Evolutionary conservation across 2,797 vertebrate genomes (phyloP).

Genomic region (Leucoraja ocellata): DNA sequence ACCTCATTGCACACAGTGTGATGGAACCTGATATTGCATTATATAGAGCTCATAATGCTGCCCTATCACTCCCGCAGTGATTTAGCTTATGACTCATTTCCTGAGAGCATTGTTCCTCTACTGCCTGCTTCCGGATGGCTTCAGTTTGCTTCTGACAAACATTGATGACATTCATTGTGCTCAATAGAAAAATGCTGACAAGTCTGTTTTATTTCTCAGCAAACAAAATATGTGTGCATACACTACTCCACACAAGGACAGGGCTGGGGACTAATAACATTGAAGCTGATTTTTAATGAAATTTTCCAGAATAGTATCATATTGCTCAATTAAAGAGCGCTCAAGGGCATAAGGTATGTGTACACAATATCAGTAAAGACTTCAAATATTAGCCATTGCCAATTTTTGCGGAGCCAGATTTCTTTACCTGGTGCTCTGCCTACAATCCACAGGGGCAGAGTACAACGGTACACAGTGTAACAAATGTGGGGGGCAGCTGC

Average conservation of each 20-base stretch:
- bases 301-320: background rate
- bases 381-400: background rate
- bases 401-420: background rate
- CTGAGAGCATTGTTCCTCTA: constrained; percentile 3
- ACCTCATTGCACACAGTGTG: background rate
- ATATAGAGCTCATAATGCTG: background rate
- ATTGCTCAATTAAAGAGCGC: background rate
- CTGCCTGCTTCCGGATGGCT: background rate
- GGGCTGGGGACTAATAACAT: background rate
- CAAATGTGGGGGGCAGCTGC: background rate
- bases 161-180: background rate
- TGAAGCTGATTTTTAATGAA: background rate
- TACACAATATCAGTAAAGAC: background rate
- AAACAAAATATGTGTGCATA: background rate
- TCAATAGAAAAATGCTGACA: background rate
- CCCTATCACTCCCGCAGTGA: background rate
- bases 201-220: background rate
- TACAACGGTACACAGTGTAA: background rate
- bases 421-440: background rate
- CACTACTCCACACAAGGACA: background rate
- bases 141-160: background rate
- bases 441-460: constrained; percentile 15
- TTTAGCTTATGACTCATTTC: constrained; percentile 27
- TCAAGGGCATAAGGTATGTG: constrained; percentile 8
- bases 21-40: background rate